Conservation (phyloP, 92 coral and sea anemone species). For the Epizoanthus illoricatus region DNA sequence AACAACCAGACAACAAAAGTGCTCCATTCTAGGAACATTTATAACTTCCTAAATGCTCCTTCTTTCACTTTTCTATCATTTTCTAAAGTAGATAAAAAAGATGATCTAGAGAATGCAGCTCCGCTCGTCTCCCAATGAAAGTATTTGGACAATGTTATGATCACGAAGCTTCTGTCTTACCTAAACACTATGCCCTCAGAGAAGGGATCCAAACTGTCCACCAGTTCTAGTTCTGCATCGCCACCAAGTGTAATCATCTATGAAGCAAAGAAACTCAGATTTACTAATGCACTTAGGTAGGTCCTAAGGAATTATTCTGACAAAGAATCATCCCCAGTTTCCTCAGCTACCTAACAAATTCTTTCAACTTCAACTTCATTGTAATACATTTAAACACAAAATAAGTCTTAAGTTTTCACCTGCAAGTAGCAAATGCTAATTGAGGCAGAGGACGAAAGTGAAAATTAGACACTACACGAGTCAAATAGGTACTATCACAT, state of each 20-base stretch:
- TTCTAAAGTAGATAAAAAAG: too few relatives aligned
- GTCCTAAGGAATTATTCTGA: too few relatives aligned
- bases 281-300: too few relatives aligned
- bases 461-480: too few relatives aligned
- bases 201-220: slow-evolving; percentile 98
- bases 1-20: neutral
- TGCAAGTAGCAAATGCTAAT: neutral
- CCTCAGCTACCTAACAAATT: too few relatives aligned
- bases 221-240: slow-evolving; percentile 95
- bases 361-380: neutral
- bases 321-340: too few relatives aligned
- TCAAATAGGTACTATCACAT: too few relatives aligned
- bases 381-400: neutral
- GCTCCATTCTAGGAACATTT: neutral
- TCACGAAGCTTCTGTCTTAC: slow-evolving; percentile 24
- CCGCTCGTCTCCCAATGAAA: too few relatives aligned
- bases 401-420: neutral
- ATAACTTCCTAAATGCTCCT: too few relatives aligned
- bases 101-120: too few relatives aligned
- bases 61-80: too few relatives aligned
- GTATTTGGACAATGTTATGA: neutral
- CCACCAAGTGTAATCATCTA: slow-evolving; percentile 99
- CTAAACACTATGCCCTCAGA: slow-evolving; percentile 99
- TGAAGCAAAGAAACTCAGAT: neutral
- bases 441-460: too few relatives aligned